Percentiles rank a stretch among this genome's conserved stretches.
Conservation (phyloP, 2,797 vertebrate species). For the Pangasius larnaudii region DNA sequence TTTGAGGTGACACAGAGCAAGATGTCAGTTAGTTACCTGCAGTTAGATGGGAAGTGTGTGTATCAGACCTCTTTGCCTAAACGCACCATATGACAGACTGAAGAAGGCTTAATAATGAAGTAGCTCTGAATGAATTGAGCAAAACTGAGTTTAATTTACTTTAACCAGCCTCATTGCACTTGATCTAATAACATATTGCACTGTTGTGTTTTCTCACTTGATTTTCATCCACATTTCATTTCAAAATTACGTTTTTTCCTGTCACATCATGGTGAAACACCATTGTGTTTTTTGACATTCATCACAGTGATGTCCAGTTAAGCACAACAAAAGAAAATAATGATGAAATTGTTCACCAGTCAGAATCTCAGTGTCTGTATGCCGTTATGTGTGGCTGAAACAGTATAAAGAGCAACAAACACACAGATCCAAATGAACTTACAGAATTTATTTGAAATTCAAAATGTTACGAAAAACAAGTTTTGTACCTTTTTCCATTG, state of each 20-base stretch:
- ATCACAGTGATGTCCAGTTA: neutral
- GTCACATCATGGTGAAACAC: neutral
- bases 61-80: conserved; percentile 62
- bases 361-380: neutral
- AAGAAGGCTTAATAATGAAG: conserved; percentile 2
- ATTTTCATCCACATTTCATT: neutral
- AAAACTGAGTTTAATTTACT: neutral
- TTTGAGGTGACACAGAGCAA: conserved; percentile 62
- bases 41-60: conserved; percentile 70
- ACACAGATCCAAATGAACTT: neutral
- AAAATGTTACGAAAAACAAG: neutral
- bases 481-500: conserved; percentile 44
- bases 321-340: neutral
- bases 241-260: neutral
- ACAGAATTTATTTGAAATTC: conserved; percentile 31
- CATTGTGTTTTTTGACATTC: neutral
- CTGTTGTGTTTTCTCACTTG: neutral
- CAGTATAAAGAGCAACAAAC: neutral
- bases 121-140: neutral
- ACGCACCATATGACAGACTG: conserved; percentile 42
- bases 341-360: neutral
- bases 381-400: neutral
- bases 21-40: conserved; percentile 67
- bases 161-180: neutral
- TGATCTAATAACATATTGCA: neutral